These are phyloP conservation scores for Hydra vulgaris DNA, from an alignment of 30 jellyfish, hydroid and myxozoan genomes.

Conservation along the genomic window DNA sequence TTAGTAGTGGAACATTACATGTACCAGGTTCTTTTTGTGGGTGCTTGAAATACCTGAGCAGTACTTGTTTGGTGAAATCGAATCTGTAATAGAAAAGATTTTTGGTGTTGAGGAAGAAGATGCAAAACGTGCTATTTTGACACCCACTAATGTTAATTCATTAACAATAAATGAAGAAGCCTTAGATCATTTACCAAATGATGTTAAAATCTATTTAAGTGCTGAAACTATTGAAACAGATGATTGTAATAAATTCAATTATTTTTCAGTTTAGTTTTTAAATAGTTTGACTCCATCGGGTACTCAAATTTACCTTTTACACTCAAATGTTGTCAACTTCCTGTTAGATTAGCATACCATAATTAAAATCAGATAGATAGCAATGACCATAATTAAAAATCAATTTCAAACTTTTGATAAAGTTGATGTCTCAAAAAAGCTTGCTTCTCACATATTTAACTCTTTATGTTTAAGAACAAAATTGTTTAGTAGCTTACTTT, in stretches of 20 bases:
- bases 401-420: conserved; percentile 32
- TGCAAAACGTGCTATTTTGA: conserved; percentile 27
- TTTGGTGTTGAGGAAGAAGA: background rate
- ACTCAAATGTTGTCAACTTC: conserved; percentile 22
- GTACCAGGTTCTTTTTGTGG: no score
- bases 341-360: conserved; percentile 30
- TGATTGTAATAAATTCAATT: no score
- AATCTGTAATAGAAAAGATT: background rate
- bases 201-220: no score
- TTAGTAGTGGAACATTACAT: no score
- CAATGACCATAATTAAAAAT: conserved; percentile 34
- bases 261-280: background rate
- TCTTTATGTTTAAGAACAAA: background rate
- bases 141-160: no score
- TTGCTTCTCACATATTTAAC: background rate
- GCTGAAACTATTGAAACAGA: no score
- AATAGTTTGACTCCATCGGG: background rate
- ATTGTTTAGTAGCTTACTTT: background rate
- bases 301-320: conserved; percentile 23
- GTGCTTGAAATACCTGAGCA: conserved; percentile 10
- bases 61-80: background rate
- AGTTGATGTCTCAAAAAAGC: background rate
- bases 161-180: no score
- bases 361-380: no score
- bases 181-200: no score